Percentiles rank a stretch among this genome's conserved stretches.
Evolutionary conservation across 2,797 vertebrate species (phyloP).

Genomic region (Ambastaia sidthimunki): DNA sequence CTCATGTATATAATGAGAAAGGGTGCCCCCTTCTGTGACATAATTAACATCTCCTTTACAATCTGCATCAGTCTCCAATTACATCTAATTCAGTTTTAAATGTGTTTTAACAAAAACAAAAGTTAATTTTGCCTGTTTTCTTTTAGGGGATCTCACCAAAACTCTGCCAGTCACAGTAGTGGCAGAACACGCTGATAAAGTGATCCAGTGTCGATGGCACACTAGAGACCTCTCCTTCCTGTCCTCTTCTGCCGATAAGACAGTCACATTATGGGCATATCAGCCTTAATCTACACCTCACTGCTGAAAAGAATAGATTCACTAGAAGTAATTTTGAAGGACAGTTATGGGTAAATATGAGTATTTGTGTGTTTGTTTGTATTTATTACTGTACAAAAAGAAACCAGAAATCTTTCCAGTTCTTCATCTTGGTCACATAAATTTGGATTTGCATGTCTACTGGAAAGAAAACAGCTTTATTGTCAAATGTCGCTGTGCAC

Average conservation of each 20-base stretch:
- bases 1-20: no score
- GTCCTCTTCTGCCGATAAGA: slow-evolving; percentile 95
- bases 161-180: slow-evolving; percentile 91
- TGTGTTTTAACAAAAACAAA: not conserved
- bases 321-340: not conserved
- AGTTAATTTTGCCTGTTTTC: not conserved
- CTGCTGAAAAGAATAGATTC: not conserved
- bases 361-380: slow-evolving; percentile 4
- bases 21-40: no score
- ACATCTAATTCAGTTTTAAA: not conserved
- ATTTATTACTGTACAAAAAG: not conserved
- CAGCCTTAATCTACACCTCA: slow-evolving; percentile 65
- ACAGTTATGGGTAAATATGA: not conserved
- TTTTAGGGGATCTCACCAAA: slow-evolving; percentile 92
- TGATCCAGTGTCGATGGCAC: slow-evolving; percentile 98
- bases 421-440: not conserved
- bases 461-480: not conserved
- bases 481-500: not conserved
- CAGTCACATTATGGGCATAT: slow-evolving; percentile 93
- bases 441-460: slow-evolving; percentile 5
- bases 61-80: no score
- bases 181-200: slow-evolving; percentile 95
- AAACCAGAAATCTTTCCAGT: not conserved
- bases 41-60: no score
- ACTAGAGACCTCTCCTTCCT: slow-evolving; percentile 91